phyloP scores from a whole-genome alignment of 2,113 vertebrate species.

The Misgurnus mizolepis region DNA sequence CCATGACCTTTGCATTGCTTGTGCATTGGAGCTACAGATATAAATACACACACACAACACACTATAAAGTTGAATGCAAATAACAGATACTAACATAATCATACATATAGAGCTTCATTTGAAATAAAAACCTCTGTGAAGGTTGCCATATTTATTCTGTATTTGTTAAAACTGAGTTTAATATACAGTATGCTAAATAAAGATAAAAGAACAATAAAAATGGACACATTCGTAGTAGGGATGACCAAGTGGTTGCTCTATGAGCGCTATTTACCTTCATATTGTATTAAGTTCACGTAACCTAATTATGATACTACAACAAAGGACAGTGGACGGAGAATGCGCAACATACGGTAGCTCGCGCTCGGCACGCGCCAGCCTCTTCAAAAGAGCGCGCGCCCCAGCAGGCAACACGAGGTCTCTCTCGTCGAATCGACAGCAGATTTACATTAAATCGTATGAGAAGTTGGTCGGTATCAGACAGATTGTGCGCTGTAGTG shows the following conservation, averaged over 20 bases:
- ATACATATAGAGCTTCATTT: no score
- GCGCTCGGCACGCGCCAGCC: not conserved
- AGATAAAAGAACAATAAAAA: no score
- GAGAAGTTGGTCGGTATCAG: not conserved
- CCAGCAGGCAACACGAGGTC: slow-evolving; percentile 6
- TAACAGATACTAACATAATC: no score
- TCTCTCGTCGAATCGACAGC: not conserved
- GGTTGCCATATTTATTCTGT: no score
- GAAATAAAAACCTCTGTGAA: no score
- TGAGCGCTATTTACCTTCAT: not conserved
- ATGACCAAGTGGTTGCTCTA: not conserved
- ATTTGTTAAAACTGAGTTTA: no score
- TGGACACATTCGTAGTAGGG: not conserved
- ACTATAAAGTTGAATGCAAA: no score
- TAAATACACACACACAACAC: no score
- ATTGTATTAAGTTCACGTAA: not conserved
- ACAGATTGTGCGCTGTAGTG: not conserved
- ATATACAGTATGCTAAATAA: no score
- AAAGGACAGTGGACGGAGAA: not conserved
- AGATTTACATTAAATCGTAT: not conserved
- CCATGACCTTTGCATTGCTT: no score
- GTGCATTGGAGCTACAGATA: no score
- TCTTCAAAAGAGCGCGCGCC: slow-evolving; percentile 22
- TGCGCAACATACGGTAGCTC: not conserved
- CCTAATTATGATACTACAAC: not conserved